Conservation (phyloP, 2,888 invertebrate genomes). For the Eurytoma californica region DNA sequence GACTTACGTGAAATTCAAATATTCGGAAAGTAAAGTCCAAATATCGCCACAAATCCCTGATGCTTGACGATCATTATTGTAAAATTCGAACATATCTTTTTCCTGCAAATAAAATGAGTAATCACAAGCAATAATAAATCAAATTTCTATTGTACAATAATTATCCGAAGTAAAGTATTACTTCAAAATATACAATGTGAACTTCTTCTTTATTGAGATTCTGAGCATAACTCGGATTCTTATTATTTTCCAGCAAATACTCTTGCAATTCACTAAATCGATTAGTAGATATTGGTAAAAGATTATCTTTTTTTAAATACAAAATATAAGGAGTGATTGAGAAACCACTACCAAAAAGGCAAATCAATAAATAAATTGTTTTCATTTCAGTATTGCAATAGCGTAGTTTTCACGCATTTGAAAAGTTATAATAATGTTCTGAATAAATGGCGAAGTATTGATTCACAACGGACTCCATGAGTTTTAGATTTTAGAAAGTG, state of each 20-base stretch:
- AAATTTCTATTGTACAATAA: background rate
- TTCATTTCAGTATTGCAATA: background rate
- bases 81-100: slow-evolving; percentile 52
- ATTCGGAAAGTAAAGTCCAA: slow-evolving; percentile 59
- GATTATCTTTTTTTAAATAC: no score
- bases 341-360: no score
- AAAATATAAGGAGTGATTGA: no score
- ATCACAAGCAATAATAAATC: background rate
- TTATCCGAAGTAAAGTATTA: background rate
- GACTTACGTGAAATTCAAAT: slow-evolving; percentile 63
- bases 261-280: no score
- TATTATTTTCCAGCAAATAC: no score
- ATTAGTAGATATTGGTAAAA: no score
- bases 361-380: background rate
- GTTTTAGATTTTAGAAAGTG: no score
- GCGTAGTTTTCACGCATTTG: no score
- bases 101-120: slow-evolving; percentile 8
- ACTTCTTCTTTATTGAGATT: slow-evolving; percentile 26
- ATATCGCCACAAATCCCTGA: slow-evolving; percentile 60
- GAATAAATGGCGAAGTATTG: background rate
- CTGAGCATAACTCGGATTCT: no score
- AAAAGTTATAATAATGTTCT: no score
- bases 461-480: background rate
- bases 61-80: slow-evolving; percentile 58
- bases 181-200: slow-evolving; percentile 23